Base-by-base conservation (phyloP, 2,797 vertebrate genomes). In the Selene dorsalis region DNA sequence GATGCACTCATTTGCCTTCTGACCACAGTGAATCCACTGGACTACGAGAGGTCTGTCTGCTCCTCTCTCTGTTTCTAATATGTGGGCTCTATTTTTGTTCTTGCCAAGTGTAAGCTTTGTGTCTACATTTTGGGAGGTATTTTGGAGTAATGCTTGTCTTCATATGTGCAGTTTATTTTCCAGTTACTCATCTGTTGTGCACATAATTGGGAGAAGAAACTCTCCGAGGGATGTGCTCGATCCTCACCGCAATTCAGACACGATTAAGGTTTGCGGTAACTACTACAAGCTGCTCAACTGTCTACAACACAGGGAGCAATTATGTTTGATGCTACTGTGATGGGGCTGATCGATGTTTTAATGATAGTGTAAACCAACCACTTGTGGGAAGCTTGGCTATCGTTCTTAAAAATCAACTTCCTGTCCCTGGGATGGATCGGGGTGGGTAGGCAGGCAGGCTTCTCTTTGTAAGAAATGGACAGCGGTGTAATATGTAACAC, bases 1-100 rank as follows among this genome's bases (percentile, higher is more conserved):
- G 85, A 89, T 73, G 77, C 75, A 64, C 79, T 89, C 79, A 80
- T 93, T 91, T 85, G 78, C 82, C 77, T 87, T 88, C 91, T 87
- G 89, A 83, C 90, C 88, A 86, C 67, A 78, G 80, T 65, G 39
- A 79, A 89, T 84, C 82, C 82, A 75, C 88, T 75, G 67, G 69
- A 84, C 77, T 70, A 84, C 75, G 79, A 45, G 13, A 63, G 62
- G 59, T 75, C 69, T 57, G 58, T 72, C 66, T 75, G 45, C 39
- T 55, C 55, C 67, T 79, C 72, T 73, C 22, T 74, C 32, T 53
- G 30, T 69, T 61, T 84, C 57, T 55, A 26, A 26, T 59, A 20
- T 69, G 58, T 20, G 5, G 61, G 26, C 66, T 79, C 32, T 53
- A 2, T 73, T 57, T 85, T 80, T 61, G 14, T 64, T 35, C 43